A percentile compares a stretch with the other conserved stretches of the same genome.
phyloP scores from a whole-genome alignment of 2,888 invertebrate species.

The Trilocha varians region DNA sequence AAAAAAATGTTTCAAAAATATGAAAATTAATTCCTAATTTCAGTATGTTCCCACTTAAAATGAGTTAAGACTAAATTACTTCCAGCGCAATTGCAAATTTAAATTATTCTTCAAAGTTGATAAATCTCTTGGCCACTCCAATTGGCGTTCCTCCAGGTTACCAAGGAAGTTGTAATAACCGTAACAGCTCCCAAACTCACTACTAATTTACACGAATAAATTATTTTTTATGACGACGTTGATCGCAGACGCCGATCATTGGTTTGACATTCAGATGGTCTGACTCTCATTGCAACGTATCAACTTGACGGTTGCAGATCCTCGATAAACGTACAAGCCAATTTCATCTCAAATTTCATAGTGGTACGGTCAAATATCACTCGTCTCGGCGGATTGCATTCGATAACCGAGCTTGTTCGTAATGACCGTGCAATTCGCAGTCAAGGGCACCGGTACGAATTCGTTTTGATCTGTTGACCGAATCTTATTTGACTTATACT shows the following conservation, averaged over 20 bases:
- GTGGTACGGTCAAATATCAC: constrained; percentile 20
- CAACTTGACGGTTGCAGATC: constrained; percentile 31
- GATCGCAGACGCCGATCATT: constrained; percentile 63
- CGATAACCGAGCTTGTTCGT: constrained; percentile 41
- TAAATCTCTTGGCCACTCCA: constrained; percentile 8
- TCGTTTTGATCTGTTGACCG: constrained; percentile 46
- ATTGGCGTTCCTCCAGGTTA: constrained; percentile 20
- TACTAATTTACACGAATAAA: constrained; percentile 52
- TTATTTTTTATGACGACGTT: constrained; percentile 67
- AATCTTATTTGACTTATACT: constrained; percentile 34
- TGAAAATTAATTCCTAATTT: too few species aligned
- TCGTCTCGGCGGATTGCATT: constrained; percentile 34
- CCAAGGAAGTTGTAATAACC: constrained; percentile 12
- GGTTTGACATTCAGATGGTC: constrained; percentile 72
- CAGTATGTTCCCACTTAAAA: too few species aligned
- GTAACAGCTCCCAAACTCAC: not conserved
- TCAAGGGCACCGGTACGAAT: constrained; percentile 65
- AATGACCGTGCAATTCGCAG: constrained; percentile 58
- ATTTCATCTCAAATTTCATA: constrained; percentile 20
- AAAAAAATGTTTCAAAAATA: too few species aligned
- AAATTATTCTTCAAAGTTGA: not conserved
- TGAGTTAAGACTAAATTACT: too few species aligned
- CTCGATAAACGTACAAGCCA: constrained; percentile 15
- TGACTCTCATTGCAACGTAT: constrained; percentile 61
- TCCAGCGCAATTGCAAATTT: too few species aligned